Evolutionary conservation across 2,797 vertebrate species (phyloP), one percentile per base, ranked within the genome.

Genomic region (Crenichthys baileyi): DNA sequence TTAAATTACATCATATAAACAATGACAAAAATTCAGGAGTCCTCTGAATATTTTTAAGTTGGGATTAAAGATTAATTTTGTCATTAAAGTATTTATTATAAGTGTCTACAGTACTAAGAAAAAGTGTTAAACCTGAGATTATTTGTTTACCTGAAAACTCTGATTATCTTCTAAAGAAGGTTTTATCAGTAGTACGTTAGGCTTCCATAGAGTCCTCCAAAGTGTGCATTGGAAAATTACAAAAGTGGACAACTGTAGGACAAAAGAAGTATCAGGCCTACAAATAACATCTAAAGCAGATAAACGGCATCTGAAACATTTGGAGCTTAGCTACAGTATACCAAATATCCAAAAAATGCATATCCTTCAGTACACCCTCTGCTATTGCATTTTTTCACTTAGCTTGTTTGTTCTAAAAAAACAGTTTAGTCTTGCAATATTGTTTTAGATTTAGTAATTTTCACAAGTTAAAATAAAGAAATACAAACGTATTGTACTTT

Each of bases 1-100:
- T 94, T 93, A 90, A 86, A 91, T 95, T 93, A 90, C 29, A 36
- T 29, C 63, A 24, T 67, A 36, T 84, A 82, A 77, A 79, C 88
- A 87, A 90, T 87, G 76, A 86, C 73, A 29, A 83, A 80, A 67
- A 80, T 81, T 81, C 85, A 91, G 87, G 85, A 88, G 80, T 41
- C 8, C 73, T 83, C 84, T 88, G 29, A 63, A 63, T 20, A 31
- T 36, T 39, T 41, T 67, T 41, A 4, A 29, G 36, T 24, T 5
- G 41, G 36, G 63, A 67, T 67, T 24, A 41, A 67, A 41, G 36
- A 4, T 67, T 67, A 11, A 24, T 67, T 67, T 67, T 4, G 6
- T 31, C 7, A 18, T 12, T 61, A 16, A 16, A 12, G 5, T 61
- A 31, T 65, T 65, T 65, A 39, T 39, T 11, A 67, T 22, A 65